Evolutionary conservation across 1,140 invertebrate genomes (phyloP).

Genomic region (Pollicipes pollicipes): DNA sequence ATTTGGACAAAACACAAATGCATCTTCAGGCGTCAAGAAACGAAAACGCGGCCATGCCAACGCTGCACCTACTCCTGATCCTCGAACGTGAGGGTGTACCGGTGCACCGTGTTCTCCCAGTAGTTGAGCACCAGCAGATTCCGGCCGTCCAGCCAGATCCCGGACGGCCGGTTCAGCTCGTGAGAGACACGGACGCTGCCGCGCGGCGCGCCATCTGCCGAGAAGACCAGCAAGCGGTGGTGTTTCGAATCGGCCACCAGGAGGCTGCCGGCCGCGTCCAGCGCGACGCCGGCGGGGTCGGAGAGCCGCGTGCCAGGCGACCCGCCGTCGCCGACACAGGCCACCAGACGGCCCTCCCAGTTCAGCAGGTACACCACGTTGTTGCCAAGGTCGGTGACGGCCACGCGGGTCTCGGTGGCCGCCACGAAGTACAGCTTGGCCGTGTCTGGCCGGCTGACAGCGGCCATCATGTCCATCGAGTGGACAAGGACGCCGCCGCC

Average conservation of each 20-base stretch:
- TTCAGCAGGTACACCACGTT: neutral
- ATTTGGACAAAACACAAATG: neutral
- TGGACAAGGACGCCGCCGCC: neutral
- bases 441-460: neutral
- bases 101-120: neutral
- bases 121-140: neutral
- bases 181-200: neutral
- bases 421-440: neutral
- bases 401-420: neutral
- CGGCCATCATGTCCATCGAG: neutral
- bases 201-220: neutral
- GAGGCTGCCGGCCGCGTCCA: neutral
- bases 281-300: neutral
- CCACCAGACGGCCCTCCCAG: neutral
- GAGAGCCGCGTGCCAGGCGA: neutral
- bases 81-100: neutral
- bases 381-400: neutral
- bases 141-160: neutral
- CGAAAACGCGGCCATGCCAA: too few relatives aligned
- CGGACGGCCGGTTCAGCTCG: neutral
- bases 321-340: neutral
- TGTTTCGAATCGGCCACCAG: neutral
- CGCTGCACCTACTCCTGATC: neutral
- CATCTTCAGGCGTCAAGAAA: too few relatives aligned
- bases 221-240: neutral